Percentiles rank a stretch among this genome's conserved stretches.
Evolutionary conservation across 2,113 vertebrate species (phyloP).

Genomic region (Dicentrarchus labrax): DNA sequence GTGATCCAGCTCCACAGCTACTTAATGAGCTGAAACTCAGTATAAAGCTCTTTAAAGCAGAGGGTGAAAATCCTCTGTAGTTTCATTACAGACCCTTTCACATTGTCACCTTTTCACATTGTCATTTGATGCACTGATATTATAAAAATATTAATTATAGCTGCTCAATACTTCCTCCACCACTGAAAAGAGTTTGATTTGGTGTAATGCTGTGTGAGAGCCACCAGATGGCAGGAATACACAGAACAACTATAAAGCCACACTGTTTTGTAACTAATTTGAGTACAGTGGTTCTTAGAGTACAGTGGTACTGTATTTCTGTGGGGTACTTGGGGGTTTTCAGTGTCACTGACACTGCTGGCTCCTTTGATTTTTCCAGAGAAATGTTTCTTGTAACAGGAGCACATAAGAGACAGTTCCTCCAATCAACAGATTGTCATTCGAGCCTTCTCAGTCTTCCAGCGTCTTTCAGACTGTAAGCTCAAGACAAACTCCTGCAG

Average conservation of each 20-base stretch:
- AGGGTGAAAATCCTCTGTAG: not conserved
- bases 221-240: slow-evolving; percentile 64
- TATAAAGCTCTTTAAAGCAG: not conserved
- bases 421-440: slow-evolving; percentile 50
- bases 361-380: slow-evolving; percentile 4
- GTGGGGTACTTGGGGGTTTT: not conserved
- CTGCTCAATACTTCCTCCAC: not conserved
- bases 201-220: slow-evolving; percentile 3
- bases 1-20: too few relatives aligned
- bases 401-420: slow-evolving; percentile 14
- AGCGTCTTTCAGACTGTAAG: not conserved
- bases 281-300: not conserved
- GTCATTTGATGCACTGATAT: not conserved
- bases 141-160: not conserved
- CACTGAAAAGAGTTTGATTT: not conserved
- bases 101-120: not conserved
- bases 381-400: slow-evolving; percentile 14
- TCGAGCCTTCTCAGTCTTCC: slow-evolving; percentile 4
- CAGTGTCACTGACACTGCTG: not conserved
- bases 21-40: not conserved
- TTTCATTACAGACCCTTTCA: not conserved
- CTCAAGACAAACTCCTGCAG: not conserved
- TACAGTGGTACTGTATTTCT: not conserved
- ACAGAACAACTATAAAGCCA: not conserved
- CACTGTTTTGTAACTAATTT: not conserved